These are phyloP conservation scores for Mesochorus sp. DNA, from an alignment of 2,888 invertebrate genomes.

Conservation along the genomic window DNA sequence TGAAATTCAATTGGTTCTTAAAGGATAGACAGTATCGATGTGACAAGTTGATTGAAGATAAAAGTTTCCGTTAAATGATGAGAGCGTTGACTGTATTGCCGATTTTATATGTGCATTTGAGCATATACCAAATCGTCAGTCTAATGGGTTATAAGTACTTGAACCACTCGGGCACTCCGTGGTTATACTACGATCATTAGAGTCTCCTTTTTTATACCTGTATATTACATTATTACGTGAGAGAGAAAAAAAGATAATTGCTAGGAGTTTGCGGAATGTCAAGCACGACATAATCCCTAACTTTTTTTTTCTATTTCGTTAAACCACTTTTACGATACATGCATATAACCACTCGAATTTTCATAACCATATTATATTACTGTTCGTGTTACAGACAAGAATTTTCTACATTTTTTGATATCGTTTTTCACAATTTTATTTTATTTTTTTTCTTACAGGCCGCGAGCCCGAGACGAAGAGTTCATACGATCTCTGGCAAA, in stretches of 20 bases:
- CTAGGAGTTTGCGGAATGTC: not conserved
- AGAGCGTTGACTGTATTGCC: too few relatives aligned
- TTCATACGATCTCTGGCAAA: conserved; percentile 61
- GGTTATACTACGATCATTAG: too few relatives aligned
- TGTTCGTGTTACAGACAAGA: not conserved
- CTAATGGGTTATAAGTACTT: not conserved
- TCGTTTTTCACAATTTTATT: not conserved
- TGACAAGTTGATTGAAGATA: too few relatives aligned
- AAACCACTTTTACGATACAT: not conserved
- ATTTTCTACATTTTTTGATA: not conserved
- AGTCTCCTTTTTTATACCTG: not conserved
- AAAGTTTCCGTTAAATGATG: too few relatives aligned
- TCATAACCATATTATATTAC: not conserved
- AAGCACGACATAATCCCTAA: not conserved
- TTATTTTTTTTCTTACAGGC: conserved; percentile 66
- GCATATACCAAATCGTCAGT: too few relatives aligned
- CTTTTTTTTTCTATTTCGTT: not conserved
- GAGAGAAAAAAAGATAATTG: not conserved
- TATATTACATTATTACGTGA: not conserved
- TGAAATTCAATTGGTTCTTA: too few relatives aligned
- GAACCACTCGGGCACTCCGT: not conserved
- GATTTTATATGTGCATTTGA: too few relatives aligned
- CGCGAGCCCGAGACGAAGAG: conserved; percentile 68
- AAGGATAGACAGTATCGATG: too few relatives aligned
- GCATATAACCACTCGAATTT: conserved; percentile 19